Evolutionary conservation across 2,797 vertebrate species (phyloP).

Genomic region (Uromys caudimaculatus): DNA sequence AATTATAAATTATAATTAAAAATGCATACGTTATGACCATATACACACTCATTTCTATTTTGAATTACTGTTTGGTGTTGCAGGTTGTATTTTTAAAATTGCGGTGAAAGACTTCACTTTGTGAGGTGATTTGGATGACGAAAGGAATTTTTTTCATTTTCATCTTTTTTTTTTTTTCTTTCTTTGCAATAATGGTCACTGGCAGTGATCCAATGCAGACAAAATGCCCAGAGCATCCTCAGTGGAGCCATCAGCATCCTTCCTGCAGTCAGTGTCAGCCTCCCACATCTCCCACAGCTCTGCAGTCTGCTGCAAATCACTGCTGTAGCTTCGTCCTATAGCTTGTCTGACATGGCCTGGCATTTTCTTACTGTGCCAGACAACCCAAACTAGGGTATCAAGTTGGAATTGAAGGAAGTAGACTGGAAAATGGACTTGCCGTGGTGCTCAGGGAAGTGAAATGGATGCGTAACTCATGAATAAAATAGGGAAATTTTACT

Average conservation of each 20-base stretch:
- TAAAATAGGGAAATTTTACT: conserved; percentile 55
- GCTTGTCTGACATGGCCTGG: conserved; percentile 14
- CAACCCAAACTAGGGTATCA: conserved; percentile 44
- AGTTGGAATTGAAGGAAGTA: conserved; percentile 44
- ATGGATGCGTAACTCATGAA: conserved; percentile 39
- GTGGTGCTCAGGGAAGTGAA: conserved; percentile 55
- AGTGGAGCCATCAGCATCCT: conserved; percentile 22
- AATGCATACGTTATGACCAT: background rate
- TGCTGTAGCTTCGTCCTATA: background rate
- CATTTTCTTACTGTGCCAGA: conserved; percentile 10
- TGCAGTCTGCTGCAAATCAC: background rate
- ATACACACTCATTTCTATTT: background rate
- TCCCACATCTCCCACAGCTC: conserved; percentile 50
- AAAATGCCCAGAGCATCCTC: conserved; percentile 26
- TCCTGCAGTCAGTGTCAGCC: conserved; percentile 52
- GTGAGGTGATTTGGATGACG: background rate
- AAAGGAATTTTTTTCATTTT: background rate
- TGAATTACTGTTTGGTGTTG: background rate
- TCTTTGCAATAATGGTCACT: background rate
- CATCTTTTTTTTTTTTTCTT: background rate
- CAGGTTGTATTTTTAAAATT: background rate
- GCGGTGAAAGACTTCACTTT: background rate
- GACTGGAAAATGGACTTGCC: conserved; percentile 55
- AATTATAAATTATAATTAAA: background rate
- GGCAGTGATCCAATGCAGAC: background rate